Evolutionary conservation across 2,888 invertebrate species (phyloP).

Genomic region (Ophion obscuratus): DNA sequence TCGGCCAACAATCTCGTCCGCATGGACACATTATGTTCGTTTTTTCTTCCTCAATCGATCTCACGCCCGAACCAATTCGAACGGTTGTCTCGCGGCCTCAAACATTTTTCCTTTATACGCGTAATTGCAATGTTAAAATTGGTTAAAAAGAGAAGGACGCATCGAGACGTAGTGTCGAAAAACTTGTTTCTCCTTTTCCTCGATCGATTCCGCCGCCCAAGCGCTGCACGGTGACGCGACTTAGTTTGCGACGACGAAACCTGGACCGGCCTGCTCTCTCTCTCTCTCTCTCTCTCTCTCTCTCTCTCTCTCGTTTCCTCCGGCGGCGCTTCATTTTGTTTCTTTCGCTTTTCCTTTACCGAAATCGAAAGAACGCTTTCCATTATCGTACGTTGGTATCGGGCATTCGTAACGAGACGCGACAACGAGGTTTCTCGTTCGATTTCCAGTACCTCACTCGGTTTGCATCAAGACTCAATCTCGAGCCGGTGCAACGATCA

Average conservation of each 20-base stretch:
- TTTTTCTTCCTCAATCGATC: not conserved
- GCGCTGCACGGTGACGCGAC: not conserved
- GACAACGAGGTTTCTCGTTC: too few relatives aligned
- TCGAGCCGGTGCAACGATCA: too few relatives aligned
- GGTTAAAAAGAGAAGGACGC: not conserved
- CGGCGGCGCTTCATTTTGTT: not conserved
- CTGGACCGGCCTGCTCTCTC: not conserved
- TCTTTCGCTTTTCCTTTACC: not conserved
- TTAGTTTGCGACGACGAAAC: conserved; percentile 15
- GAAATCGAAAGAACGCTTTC: too few relatives aligned
- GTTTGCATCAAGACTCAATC: too few relatives aligned
- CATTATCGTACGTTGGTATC: too few relatives aligned
- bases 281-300: not conserved
- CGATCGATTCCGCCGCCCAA: not conserved
- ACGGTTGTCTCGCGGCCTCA: not conserved
- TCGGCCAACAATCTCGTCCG: not conserved
- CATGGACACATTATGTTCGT: not conserved
- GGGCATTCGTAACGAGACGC: too few relatives aligned
- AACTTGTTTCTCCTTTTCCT: not conserved
- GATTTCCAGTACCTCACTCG: too few relatives aligned
- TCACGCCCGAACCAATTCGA: not conserved
- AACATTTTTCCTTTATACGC: not conserved
- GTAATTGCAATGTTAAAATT: not conserved
- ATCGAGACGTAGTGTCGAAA: not conserved
- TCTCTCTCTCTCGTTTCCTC: not conserved